These are phyloP conservation scores for Tetranychus truncatus DNA, from an alignment of 2,888 invertebrate genomes.

Conservation along the genomic window DNA sequence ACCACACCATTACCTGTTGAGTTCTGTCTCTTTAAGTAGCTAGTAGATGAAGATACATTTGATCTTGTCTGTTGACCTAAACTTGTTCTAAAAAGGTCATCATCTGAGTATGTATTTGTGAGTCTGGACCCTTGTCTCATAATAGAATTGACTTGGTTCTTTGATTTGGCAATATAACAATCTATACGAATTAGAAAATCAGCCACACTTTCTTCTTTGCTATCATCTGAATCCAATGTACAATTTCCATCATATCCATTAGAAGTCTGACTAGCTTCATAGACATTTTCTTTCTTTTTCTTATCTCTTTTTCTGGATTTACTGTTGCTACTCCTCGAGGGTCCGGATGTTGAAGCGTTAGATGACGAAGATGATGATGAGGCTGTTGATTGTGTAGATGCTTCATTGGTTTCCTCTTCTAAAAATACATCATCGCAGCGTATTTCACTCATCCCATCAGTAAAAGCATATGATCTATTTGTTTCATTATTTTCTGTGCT, in stretches of 20 bases:
- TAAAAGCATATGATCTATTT: no score
- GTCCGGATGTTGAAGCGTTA: no score
- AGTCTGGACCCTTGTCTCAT: constrained; percentile 25
- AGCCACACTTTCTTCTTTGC: constrained; percentile 29
- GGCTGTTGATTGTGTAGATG: constrained; percentile 5
- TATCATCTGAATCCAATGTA: not conserved
- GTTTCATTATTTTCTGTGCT: no score
- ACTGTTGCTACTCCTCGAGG: no score
- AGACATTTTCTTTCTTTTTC: not conserved
- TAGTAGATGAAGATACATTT: not conserved
- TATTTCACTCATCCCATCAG: constrained; percentile 10
- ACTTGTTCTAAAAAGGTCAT: constrained; percentile 11
- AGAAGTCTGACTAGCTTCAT: not conserved
- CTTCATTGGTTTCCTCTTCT: constrained; percentile 14
- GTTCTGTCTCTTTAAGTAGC: constrained; percentile 6
- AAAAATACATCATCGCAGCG: constrained; percentile 14
- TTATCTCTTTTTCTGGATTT: not conserved
- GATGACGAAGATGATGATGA: no score
- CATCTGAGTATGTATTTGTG: constrained; percentile 13
- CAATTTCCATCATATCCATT: constrained; percentile 20
- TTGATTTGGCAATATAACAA: constrained; percentile 33
- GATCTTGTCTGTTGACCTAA: not conserved
- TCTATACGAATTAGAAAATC: constrained; percentile 36
- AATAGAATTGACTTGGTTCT: constrained; percentile 31
- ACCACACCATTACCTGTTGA: constrained; percentile 9